Conservation (phyloP, 2,888 invertebrate genomes). For the Eristalinus aeneus region DNA sequence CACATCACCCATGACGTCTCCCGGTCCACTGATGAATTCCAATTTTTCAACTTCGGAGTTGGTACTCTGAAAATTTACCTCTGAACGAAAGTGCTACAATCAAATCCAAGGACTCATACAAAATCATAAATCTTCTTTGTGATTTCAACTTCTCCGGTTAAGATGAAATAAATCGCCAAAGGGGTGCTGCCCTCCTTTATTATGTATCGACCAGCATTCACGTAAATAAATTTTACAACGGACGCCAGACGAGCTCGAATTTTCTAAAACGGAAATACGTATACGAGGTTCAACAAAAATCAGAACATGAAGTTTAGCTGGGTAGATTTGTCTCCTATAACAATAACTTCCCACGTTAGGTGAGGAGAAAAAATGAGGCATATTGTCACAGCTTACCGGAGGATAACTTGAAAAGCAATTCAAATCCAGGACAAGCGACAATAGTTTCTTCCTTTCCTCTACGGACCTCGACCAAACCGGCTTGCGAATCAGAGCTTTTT, state of each 20-base stretch:
- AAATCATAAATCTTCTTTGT: conserved; percentile 74
- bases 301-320: no score
- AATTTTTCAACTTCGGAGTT: conserved; percentile 56
- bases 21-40: conserved; percentile 75
- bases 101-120: conserved; percentile 61
- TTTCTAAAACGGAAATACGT: conserved; percentile 79
- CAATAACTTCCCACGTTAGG: no score
- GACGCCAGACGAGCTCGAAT: conserved; percentile 84
- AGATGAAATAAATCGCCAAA: conserved; percentile 84
- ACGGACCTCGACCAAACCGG: conserved; percentile 82
- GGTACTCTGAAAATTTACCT: conserved; percentile 31
- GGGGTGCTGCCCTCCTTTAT: conserved; percentile 84
- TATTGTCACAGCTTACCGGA: conserved; percentile 77
- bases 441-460: conserved; percentile 83
- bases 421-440: conserved; percentile 83
- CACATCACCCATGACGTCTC: conserved; percentile 77
- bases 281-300: no score
- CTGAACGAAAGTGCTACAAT: neutral
- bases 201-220: conserved; percentile 83
- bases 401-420: conserved; percentile 85
- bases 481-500: conserved; percentile 84
- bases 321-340: no score
- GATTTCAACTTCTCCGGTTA: conserved; percentile 83
- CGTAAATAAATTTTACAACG: conserved; percentile 84
- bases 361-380: neutral